Evolutionary conservation across 30 jellyfish, hydroid and myxozoan genomes (phyloP), one percentile per base, ranked within the genome.

Genomic region (Aurelia sp.): DNA sequence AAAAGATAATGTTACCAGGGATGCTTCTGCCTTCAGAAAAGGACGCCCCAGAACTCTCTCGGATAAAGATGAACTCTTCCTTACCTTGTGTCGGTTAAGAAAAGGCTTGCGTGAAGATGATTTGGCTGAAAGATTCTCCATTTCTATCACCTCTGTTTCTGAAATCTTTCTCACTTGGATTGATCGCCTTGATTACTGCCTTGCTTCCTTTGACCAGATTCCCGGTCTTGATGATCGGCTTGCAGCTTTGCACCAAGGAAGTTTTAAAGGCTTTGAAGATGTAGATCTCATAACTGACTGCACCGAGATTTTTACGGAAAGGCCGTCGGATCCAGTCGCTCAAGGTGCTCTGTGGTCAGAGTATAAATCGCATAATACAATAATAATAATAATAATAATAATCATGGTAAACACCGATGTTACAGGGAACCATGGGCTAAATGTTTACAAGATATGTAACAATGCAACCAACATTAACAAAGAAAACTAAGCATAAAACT

Each of bases 151-250:
- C 8, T 22, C 63, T 11, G 81, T 69, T 17, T 69, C 81, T 22
- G 81, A 69, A 40, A 69, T 69, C 8, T 30, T 69, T 69, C 81
- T 69, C 62, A 69, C 66, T 33, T 69, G 81, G 81, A 15, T 69
- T 69, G 81, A 69, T 69, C 81, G 63, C 30, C 81, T 69, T 17
- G n/a, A 69, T 15, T 69, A 40, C 30, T 69, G 81, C 81, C 62
- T 69, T 15, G n/a, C 44, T 11, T 69, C 63, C 52, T 5, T 69
- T 22, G 81, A 69, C 5, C 62, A 69, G 17, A 69, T 69, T 69
- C 63, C 60, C 1, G 81, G 63, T 4, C 30, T 69, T 10, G 63
- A 11, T 16, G 81, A 69, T 13, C 12, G 81, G 15, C 30, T 38
- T 19, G n/a, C 21, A 69, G n/a, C n/a, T 17, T 21, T 69, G 63